Evolutionary conservation across 2,113 vertebrate genomes (phyloP).

Genomic region (Dasyurus viverrinus): DNA sequence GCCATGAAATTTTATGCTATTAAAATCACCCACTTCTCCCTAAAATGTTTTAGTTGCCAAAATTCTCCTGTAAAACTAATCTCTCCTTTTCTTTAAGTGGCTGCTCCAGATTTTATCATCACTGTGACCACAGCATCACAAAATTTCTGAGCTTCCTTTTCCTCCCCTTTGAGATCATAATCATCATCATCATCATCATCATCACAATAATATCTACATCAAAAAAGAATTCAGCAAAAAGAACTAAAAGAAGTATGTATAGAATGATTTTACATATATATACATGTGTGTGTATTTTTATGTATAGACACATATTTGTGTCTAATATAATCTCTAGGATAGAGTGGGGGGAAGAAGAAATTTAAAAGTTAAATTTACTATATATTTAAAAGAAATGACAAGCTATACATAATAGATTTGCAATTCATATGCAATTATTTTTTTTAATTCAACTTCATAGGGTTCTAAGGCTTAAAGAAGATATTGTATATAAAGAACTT

Average conservation of each 20-base stretch:
- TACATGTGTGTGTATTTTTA: too few species aligned
- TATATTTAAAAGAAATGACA: not conserved
- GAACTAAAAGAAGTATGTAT: not conserved
- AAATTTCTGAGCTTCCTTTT: not conserved
- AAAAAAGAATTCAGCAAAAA: not conserved
- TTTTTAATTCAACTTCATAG: not conserved
- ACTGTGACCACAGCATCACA: not conserved
- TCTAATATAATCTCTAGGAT: not conserved
- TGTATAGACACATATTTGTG: not conserved
- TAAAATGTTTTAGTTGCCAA: not conserved
- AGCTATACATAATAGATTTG: not conserved
- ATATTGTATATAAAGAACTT: not conserved
- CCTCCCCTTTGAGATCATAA: not conserved
- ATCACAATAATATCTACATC: not conserved
- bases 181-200: not conserved
- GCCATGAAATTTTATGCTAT: not conserved
- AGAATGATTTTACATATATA: not conserved
- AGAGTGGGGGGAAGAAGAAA: not conserved
- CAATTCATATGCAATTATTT: not conserved
- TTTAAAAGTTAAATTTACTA: not conserved
- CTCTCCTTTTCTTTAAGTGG: not conserved
- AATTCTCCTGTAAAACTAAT: not conserved
- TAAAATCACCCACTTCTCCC: not conserved
- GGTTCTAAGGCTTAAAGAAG: not conserved
- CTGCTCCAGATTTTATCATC: constrained; percentile 22